phyloP scores from a whole-genome alignment of 2,888 invertebrate species.

The Matsumyia berberina region DNA sequence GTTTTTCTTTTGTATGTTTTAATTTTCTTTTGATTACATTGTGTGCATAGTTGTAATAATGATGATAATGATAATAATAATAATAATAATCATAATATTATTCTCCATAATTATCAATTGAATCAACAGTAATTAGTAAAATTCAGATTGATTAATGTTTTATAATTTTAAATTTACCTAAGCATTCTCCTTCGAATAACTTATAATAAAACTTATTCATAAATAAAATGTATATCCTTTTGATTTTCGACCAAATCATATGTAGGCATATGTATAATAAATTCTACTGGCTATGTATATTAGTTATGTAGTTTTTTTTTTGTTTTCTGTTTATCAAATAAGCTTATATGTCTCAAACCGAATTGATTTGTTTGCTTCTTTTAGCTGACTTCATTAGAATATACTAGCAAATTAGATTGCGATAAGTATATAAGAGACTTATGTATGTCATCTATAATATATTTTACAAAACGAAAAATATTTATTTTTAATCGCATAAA shows the following conservation, averaged over 20 bases:
- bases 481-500: not conserved
- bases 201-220: slow-evolving; percentile 27
- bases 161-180: slow-evolving; percentile 41
- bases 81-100: slow-evolving; percentile 63
- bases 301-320: slow-evolving; percentile 25
- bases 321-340: slow-evolving; percentile 47
- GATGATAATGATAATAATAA: slow-evolving; percentile 55
- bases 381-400: slow-evolving; percentile 34
- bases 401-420: slow-evolving; percentile 25
- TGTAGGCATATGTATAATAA: slow-evolving; percentile 27
- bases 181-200: slow-evolving; percentile 33
- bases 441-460: slow-evolving; percentile 1
- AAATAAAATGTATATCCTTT: slow-evolving; percentile 17
- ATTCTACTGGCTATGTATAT: slow-evolving; percentile 56
- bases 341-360: slow-evolving; percentile 22
- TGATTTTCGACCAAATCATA: slow-evolving; percentile 22
- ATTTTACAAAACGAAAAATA: slow-evolving; percentile 20
- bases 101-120: slow-evolving; percentile 37
- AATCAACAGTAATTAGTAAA: slow-evolving; percentile 46
- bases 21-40: slow-evolving; percentile 65
- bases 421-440: slow-evolving; percentile 38
- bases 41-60: slow-evolving; percentile 62
- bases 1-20: slow-evolving; percentile 43
- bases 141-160: slow-evolving; percentile 39
- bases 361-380: slow-evolving; percentile 22